These are phyloP conservation scores for Peromyscus nudipes DNA, from an alignment of 2,797 vertebrate species.

Conservation along the genomic window DNA sequence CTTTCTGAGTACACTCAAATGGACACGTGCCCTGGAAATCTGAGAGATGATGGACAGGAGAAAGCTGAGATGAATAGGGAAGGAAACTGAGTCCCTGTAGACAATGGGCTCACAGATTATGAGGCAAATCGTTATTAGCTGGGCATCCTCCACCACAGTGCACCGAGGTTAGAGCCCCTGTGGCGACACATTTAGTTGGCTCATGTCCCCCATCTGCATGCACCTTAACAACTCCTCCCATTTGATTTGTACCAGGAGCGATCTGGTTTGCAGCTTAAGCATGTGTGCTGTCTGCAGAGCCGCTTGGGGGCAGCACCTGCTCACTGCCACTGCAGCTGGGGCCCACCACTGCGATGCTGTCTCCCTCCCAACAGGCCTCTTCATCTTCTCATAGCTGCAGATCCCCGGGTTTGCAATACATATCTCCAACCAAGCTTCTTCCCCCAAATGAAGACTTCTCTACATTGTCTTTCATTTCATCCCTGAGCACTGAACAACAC, in stretches of 20 bases:
- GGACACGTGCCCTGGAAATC: neutral
- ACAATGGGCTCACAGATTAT: neutral
- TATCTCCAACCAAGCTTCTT: neutral
- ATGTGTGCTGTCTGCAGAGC: neutral
- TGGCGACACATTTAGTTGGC: neutral
- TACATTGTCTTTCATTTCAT: neutral
- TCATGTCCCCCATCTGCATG: neutral
- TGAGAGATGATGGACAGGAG: neutral
- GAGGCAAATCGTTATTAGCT: neutral
- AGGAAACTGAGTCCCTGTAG: accelerated
- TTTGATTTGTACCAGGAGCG: neutral
- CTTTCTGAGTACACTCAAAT: neutral
- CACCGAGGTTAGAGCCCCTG: neutral
- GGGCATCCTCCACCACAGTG: too few species aligned
- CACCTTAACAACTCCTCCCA: neutral
- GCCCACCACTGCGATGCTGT: accelerated
- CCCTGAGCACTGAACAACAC: too few species aligned
- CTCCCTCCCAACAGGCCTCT: neutral
- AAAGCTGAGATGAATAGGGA: neutral
- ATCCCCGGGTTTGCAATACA: neutral
- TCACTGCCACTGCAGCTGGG: neutral
- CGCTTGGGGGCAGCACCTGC: constrained; percentile 77
- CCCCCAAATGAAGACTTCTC: neutral
- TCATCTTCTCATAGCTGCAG: neutral
- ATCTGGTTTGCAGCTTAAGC: neutral